Evolutionary conservation across 2,797 vertebrate genomes (phyloP).

Genomic region (Hoplostethus atlanticus): DNA sequence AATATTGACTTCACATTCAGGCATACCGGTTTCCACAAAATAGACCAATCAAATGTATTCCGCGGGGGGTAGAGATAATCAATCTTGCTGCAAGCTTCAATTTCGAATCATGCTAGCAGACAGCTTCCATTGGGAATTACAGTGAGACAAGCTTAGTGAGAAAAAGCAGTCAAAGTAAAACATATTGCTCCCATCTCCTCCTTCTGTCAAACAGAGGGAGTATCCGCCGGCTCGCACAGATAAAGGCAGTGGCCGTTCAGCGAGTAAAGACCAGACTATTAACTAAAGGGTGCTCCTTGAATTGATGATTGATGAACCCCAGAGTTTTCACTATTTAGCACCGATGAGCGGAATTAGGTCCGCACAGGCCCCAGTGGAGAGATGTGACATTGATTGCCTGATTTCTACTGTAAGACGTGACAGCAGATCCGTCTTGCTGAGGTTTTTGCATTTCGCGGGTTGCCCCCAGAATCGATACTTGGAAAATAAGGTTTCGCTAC

Average conservation of each 20-base stretch:
- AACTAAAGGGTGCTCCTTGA: conserved; percentile 73
- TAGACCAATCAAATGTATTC: conserved; percentile 65
- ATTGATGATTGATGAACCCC: conserved; percentile 81
- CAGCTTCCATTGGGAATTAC: conserved; percentile 56
- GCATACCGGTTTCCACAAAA: conserved; percentile 47
- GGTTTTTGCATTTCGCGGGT: conserved; percentile 77
- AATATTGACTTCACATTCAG: conserved; percentile 63
- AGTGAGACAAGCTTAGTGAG: conserved; percentile 36
- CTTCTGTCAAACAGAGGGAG: conserved; percentile 36
- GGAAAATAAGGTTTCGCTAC: conserved; percentile 80
- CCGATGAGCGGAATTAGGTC: conserved; percentile 75
- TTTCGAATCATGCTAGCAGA: conserved; percentile 62
- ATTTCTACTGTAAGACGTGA: conserved; percentile 80
- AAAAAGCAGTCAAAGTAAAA: conserved; percentile 61
- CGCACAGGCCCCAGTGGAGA: conserved; percentile 53
- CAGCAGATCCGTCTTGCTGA: conserved; percentile 78
- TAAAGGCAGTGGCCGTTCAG: conserved; percentile 59
- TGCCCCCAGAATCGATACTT: conserved; percentile 72
- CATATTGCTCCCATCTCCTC: conserved; percentile 45
- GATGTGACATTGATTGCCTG: conserved; percentile 77
- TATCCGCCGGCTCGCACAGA: conserved; percentile 49
- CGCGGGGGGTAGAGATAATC: conserved; percentile 53
- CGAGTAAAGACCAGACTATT: conserved; percentile 74
- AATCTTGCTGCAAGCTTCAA: conserved; percentile 60
- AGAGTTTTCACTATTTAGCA: conserved; percentile 74